Evolutionary conservation across 2,797 vertebrate genomes (phyloP).

Genomic region (Eospalax fontanierii): DNA sequence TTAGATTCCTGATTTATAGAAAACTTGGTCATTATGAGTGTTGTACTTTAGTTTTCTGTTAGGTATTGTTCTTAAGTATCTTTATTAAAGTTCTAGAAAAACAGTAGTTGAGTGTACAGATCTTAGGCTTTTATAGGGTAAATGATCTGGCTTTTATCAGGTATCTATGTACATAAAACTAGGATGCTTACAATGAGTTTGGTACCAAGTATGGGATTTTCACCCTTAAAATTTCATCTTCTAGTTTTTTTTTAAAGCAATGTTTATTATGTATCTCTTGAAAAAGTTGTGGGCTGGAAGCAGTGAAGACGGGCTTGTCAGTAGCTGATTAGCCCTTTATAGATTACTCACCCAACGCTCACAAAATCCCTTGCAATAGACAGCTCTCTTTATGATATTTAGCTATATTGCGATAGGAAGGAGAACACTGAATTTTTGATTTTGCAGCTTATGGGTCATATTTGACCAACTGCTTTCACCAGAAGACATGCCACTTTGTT

Average conservation of each 20-base stretch:
- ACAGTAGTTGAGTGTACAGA: not conserved
- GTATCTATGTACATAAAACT: slow-evolving; percentile 43
- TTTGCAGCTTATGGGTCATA: slow-evolving; percentile 90
- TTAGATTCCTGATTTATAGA: not conserved
- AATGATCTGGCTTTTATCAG: slow-evolving; percentile 2
- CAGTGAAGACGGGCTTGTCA: slow-evolving; percentile 62
- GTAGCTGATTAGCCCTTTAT: slow-evolving; percentile 64
- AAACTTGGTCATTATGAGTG: not conserved
- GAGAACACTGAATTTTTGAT: slow-evolving; percentile 88
- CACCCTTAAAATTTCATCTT: not conserved
- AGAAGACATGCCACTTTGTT: slow-evolving; percentile 91
- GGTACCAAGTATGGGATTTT: not conserved
- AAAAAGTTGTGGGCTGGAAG: slow-evolving; percentile 46
- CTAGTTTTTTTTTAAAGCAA: slow-evolving; percentile 57
- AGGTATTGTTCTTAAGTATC: slow-evolving; percentile 6
- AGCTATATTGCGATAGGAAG: slow-evolving; percentile 70
- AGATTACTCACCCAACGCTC: slow-evolving; percentile 56
- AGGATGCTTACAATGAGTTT: slow-evolving; percentile 33
- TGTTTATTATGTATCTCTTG: slow-evolving; percentile 50
- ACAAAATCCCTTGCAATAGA: slow-evolving; percentile 70
- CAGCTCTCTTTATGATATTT: slow-evolving; percentile 86
- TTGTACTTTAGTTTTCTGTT: not conserved
- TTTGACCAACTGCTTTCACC: slow-evolving; percentile 91
- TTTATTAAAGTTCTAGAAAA: slow-evolving; percentile 39
- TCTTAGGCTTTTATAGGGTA: slow-evolving; percentile 66